Base-by-base conservation (phyloP, 1,140 invertebrate species). In the Philaenus spumarius region DNA sequence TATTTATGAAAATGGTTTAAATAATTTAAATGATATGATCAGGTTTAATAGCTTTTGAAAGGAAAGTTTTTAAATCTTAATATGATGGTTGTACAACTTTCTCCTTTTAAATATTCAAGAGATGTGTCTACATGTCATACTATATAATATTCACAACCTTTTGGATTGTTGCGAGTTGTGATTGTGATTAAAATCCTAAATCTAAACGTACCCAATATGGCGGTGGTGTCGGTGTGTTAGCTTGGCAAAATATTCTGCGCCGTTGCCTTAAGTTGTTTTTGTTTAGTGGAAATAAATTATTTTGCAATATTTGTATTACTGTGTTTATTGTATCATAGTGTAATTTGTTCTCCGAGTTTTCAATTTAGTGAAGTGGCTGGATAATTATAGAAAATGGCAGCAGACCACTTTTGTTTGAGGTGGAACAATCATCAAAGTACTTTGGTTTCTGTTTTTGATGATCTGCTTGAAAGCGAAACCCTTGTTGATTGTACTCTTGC, bases 391-490 rank as follows among this genome's bases (percentile, higher is more conserved):
- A 26, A 15, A 39, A 53, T 53, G 50, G 50, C 50, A 5, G 37
- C 56, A n/a, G 56, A 94, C 79, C 90, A 94, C 78, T 94, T 93
- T 76, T 94, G 91, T 78, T 78, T 95, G 68, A 81, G 90, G 73
- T 95, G 91, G 91, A 94, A 94, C 77, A 93, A 94, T 75, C 91
- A 95, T 75, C 90, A 94, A 73, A 89, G 85, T 61, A 95, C 92
- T 60, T 78, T 95, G 69, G 86, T 94, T 67, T 89, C 90, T 67
- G 90, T 93, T 66, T 94, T 96, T 75, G 90, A 95, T 76, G 88
- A 86, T 65, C 79, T 96, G 60, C 75, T 94, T 65, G 87, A 90
- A 78, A 91, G 87, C 75, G 90, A 90, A 68, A 89, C 87, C 64
- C 80, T 95, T 74, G 90, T 95, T 67, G 93, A 96, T 77, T 93